phyloP scores from a whole-genome alignment of 2,797 vertebrate species.

The Astyanax mexicanus region DNA sequence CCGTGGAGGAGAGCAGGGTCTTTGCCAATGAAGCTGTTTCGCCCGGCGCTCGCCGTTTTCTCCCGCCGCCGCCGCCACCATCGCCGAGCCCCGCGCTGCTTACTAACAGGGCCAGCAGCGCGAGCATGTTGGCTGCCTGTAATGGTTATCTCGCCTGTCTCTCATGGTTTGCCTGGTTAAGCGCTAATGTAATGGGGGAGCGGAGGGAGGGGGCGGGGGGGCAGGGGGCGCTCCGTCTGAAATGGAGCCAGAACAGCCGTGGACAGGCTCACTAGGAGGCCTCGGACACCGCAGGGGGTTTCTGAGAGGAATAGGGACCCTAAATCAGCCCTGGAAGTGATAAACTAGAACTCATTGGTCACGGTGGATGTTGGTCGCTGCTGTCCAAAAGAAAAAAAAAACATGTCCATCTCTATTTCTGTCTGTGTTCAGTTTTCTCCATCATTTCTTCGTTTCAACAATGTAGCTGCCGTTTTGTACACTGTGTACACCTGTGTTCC shows the following conservation, averaged over 20 bases:
- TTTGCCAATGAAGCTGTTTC: slow-evolving; percentile 55
- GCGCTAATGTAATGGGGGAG: slow-evolving; percentile 58
- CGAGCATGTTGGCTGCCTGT: slow-evolving; percentile 52
- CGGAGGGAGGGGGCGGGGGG: slow-evolving; percentile 38
- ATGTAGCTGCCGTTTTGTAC: too few species aligned
- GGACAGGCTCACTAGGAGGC: slow-evolving; percentile 27
- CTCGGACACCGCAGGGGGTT: slow-evolving; percentile 1
- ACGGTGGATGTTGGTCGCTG: too few species aligned
- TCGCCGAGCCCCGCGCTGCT: slow-evolving; percentile 10
- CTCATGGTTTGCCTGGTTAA: slow-evolving; percentile 58
- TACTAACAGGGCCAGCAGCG: slow-evolving; percentile 57
- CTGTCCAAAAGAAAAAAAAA: too few species aligned
- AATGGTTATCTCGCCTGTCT: slow-evolving; percentile 52
- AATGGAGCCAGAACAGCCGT: slow-evolving; percentile 36
- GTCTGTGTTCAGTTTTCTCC: too few species aligned
- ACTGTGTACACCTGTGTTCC: too few species aligned
- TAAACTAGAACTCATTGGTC: not conserved
- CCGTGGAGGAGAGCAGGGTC: slow-evolving; percentile 44
- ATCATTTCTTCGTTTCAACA: too few species aligned
- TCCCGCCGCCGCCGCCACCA: slow-evolving; percentile 46
- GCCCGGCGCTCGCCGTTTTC: slow-evolving; percentile 46
- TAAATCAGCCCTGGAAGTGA: slow-evolving; percentile 13
- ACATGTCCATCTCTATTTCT: too few species aligned
- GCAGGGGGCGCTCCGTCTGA: slow-evolving; percentile 41
- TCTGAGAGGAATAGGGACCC: not conserved